Evolutionary conservation across 2,113 vertebrate species (phyloP), one percentile per base, ranked within the genome.

Genomic region (Cnemophilus loriae): DNA sequence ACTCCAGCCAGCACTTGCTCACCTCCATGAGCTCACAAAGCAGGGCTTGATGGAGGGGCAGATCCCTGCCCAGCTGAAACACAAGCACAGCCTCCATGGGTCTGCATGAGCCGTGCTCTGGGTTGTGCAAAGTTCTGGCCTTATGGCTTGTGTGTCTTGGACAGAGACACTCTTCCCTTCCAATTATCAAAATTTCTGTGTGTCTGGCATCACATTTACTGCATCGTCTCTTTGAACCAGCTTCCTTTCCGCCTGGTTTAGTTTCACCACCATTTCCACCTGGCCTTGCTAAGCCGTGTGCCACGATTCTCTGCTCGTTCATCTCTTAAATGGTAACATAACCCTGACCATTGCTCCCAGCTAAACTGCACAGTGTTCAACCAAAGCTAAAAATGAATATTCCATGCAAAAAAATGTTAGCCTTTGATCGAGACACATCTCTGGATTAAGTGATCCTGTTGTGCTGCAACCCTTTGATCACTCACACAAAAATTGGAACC

Each of bases 381-480:
- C 84, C 71, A 60, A 49, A 46, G 52, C 47, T 89, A 93, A 84
- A 95, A 95, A 95, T 65, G 52, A 94, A 94, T 97, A 96, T 96
- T 96, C 95, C 90, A 89, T 92, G 42, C 90, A 94, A 94, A 90
- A 90, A 96, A 90, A 87, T 57, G 90, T 96, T 97, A 96, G 96
- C 96, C 96, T 97, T 94, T 95, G 84, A 93, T 96, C 96, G 93
- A 95, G 95, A 90, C 79, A 71, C 95, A 96, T 96, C 84, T 70
- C 89, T 96, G 88, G 59, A 94, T 82, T 94, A 95, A 96, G 73
- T 18, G 70, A 96, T 95, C 73, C 63, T 17, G 41, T 96, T 94
- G 96, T 78, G 96, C 80, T 2, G 10, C 90, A 93, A 11, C 30
- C 15, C 96, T 97, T 97, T 97, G 97, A 97, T 97, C 96, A 97